phyloP scores from a whole-genome alignment of 1,140 invertebrate genomes.

The Lepidotrigona ventralis region DNA sequence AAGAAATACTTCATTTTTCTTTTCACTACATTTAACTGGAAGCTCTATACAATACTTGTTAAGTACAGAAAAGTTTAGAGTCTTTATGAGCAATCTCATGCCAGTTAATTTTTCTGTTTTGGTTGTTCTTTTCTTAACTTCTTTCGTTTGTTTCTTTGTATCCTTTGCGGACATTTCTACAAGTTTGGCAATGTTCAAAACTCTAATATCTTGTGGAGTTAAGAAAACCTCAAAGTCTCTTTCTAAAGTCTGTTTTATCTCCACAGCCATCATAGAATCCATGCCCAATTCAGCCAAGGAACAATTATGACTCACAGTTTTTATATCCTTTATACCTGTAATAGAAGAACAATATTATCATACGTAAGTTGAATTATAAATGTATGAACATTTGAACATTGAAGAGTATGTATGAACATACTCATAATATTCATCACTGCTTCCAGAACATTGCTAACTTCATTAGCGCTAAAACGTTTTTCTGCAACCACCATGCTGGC shows the following conservation, averaged over 20 bases:
- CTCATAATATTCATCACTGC: constrained; percentile 79
- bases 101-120: constrained; percentile 55
- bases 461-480: constrained; percentile 73
- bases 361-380: background rate
- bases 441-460: constrained; percentile 74
- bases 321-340: constrained; percentile 76
- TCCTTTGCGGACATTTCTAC: constrained; percentile 74
- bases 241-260: constrained; percentile 89
- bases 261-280: constrained; percentile 91
- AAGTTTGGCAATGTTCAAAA: constrained; percentile 82
- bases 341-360: background rate
- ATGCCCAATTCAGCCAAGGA: constrained; percentile 89
- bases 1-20: constrained; percentile 80
- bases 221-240: constrained; percentile 86
- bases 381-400: no score
- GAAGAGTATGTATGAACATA: constrained; percentile 41
- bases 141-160: constrained; percentile 48
- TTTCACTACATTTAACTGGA: constrained; percentile 63
- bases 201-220: constrained; percentile 86
- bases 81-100: constrained; percentile 72
- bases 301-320: constrained; percentile 82
- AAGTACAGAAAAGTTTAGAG: constrained; percentile 64
- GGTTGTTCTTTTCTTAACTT: background rate
- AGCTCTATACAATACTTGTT: constrained; percentile 68
- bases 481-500: constrained; percentile 84